Evolutionary conservation across 1,140 invertebrate genomes (phyloP).

Genomic region (Caerostris darwini): DNA sequence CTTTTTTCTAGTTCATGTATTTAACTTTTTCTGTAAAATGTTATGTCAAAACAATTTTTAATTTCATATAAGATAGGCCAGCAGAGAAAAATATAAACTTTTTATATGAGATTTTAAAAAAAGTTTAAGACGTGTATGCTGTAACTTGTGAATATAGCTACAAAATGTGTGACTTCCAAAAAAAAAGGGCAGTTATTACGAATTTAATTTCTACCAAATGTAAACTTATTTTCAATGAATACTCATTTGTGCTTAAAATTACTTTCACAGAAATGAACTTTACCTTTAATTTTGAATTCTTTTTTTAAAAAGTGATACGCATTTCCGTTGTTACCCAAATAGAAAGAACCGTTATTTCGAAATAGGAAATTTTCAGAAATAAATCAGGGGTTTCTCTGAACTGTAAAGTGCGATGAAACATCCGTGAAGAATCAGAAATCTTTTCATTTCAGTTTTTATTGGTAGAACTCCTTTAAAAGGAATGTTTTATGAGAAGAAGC

Average conservation of each 20-base stretch:
- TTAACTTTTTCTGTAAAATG: too few species aligned
- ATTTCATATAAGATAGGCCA: too few species aligned
- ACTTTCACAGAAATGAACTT: neutral
- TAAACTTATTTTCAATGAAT: neutral
- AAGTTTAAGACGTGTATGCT: too few species aligned
- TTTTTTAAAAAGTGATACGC: neutral
- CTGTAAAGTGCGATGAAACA: neutral
- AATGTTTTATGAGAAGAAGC: neutral
- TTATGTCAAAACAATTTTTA: too few species aligned
- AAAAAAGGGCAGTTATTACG: too few species aligned
- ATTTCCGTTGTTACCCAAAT: neutral
- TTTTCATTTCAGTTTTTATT: neutral
- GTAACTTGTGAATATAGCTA: too few species aligned
- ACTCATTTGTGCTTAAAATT: neutral
- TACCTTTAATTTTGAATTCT: neutral
- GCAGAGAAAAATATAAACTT: too few species aligned
- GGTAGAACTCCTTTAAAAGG: neutral
- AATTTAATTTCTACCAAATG: too few species aligned
- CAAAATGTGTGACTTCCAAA: too few species aligned
- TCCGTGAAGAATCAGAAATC: neutral
- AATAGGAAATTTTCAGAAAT: neutral
- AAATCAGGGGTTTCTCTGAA: constrained; percentile 1
- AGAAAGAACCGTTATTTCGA: neutral
- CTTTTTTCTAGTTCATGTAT: too few species aligned
- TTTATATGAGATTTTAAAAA: too few species aligned